Evolutionary conservation across 2,113 vertebrate species (phyloP).

Genomic region (Dicentrarchus labrax): DNA sequence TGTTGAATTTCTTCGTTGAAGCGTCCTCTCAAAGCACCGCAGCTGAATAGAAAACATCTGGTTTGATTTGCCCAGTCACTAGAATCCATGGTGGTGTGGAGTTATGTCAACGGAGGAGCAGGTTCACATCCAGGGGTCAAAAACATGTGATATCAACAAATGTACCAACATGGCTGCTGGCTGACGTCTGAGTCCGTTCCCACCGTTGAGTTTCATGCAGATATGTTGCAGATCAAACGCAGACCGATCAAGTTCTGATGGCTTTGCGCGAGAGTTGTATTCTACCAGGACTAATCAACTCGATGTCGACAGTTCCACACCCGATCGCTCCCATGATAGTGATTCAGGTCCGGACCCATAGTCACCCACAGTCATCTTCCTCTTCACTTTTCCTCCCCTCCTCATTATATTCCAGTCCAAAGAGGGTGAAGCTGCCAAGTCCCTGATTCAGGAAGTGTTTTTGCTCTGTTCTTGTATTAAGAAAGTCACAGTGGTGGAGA

Average conservation of each 20-base stretch:
- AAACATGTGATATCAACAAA: conserved; percentile 24
- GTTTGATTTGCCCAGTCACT: conserved; percentile 18
- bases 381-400: conserved; percentile 25
- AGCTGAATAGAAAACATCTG: conserved; percentile 15
- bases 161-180: conserved; percentile 19
- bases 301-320: not conserved
- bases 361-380: not conserved
- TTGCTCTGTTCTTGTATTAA: conserved; percentile 55
- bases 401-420: conserved; percentile 50
- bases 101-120: conserved; percentile 35
- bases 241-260: conserved; percentile 35
- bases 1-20: not conserved
- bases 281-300: conserved; percentile 2
- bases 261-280: conserved; percentile 36
- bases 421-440: conserved; percentile 63
- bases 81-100: conserved; percentile 18
- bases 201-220: conserved; percentile 53
- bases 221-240: conserved; percentile 48
- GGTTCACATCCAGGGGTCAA: conserved; percentile 44
- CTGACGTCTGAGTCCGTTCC: conserved; percentile 19
- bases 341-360: conserved; percentile 8
- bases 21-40: not conserved
- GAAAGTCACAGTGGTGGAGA: conserved; percentile 79
- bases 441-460: conserved; percentile 77
- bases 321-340: not conserved